Evolutionary conservation across 1,140 invertebrate species (phyloP).

Genomic region (Zaprionus camerounensis): DNA sequence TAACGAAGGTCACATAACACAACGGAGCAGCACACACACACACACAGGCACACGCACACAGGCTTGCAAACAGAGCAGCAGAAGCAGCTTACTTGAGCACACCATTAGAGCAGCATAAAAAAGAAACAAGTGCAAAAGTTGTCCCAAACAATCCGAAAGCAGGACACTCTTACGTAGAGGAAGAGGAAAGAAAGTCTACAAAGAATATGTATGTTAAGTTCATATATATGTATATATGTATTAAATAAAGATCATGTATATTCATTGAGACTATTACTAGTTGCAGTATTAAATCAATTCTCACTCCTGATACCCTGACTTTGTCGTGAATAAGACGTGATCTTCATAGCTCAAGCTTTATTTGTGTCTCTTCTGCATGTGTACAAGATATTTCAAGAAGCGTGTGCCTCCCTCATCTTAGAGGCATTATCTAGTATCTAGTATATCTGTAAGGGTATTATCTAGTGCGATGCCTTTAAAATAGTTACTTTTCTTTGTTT

Average conservation of each 20-base stretch:
- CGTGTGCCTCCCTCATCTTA: background rate
- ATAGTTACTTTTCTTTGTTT: background rate
- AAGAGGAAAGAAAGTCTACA: background rate
- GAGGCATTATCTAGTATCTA: background rate
- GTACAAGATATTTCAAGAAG: background rate
- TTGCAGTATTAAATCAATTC: too few species aligned
- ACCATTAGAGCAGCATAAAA: constrained; percentile 48
- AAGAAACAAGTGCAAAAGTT: constrained; percentile 21
- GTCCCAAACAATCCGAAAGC: constrained; percentile 10
- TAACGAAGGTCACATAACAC: constrained; percentile 76
- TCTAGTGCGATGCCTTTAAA: background rate
- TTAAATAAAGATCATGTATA: too few species aligned
- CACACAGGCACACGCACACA: constrained; percentile 10
- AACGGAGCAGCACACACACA: constrained; percentile 24
- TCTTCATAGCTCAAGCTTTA: background rate
- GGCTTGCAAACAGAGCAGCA: background rate
- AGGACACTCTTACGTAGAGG: constrained; percentile 15
- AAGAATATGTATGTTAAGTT: background rate
- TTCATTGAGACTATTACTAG: too few species aligned
- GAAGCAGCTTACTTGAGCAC: constrained; percentile 45
- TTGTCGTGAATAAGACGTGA: too few species aligned
- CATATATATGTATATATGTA: background rate
- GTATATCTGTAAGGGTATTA: background rate
- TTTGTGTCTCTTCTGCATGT: background rate
- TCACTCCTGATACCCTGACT: background rate